Percentiles rank a stretch among this genome's conserved stretches.
These are phyloP conservation scores for Lasiurus cinereus DNA, from an alignment of 2,113 vertebrate species.

Conservation along the genomic window DNA sequence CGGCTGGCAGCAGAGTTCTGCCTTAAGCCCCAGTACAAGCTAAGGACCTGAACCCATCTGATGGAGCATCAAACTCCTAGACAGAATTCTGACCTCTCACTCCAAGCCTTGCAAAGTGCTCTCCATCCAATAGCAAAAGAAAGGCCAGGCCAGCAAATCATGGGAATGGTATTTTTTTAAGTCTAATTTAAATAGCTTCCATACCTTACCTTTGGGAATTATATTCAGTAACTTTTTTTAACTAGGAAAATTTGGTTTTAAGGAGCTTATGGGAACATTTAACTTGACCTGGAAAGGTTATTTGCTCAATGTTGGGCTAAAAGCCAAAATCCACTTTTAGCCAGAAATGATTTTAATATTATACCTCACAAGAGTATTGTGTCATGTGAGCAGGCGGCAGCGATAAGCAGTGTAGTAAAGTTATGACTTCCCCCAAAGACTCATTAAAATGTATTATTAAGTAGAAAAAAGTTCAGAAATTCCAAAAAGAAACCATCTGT, in stretches of 20 bases:
- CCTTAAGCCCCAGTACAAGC: neutral
- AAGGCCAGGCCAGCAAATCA: constrained; percentile 3
- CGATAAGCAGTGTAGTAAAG: constrained; percentile 77
- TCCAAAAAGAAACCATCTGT: constrained; percentile 71
- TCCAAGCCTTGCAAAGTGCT: constrained; percentile 12
- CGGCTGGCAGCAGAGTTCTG: constrained; percentile 63
- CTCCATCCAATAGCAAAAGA: neutral
- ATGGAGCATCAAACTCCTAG: neutral
- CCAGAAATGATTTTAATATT: constrained; percentile 76
- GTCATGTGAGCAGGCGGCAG: constrained; percentile 64
- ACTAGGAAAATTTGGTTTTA: constrained; percentile 76
- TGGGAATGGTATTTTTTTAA: neutral
- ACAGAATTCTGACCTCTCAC: neutral
- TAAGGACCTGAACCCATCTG: neutral
- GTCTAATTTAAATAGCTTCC: constrained; percentile 63
- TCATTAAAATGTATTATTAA: constrained; percentile 78
- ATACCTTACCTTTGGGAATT: constrained; percentile 53
- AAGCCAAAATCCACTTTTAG: constrained; percentile 81
- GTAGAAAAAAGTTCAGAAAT: constrained; percentile 74
- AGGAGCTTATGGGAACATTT: constrained; percentile 69
- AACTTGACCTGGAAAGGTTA: constrained; percentile 75
- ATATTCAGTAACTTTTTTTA: constrained; percentile 69
- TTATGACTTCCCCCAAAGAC: constrained; percentile 67
- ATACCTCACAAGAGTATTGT: constrained; percentile 77
- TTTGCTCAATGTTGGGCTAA: constrained; percentile 74